A percentile compares a stretch with the other conserved stretches of the same genome.
phyloP scores from a whole-genome alignment of 1,140 invertebrate species.

The Zaprionus tsacasi region DNA sequence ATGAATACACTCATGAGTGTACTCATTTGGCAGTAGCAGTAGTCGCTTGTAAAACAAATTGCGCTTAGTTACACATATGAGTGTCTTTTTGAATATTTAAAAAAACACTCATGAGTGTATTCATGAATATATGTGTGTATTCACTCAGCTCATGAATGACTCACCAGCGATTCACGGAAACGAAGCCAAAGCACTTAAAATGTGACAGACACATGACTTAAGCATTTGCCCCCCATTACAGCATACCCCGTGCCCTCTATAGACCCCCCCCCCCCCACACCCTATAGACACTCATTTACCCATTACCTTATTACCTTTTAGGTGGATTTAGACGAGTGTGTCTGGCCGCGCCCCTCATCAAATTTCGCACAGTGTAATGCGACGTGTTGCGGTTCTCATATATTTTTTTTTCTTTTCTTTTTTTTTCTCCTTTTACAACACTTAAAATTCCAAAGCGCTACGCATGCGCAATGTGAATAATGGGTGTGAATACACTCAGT shows the following conservation, averaged over 20 bases:
- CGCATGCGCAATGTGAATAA: constrained; percentile 58
- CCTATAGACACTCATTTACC: constrained; percentile 20
- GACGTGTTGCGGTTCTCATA: constrained; percentile 15
- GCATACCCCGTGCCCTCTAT: constrained; percentile 6
- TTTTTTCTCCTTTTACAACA: constrained; percentile 22
- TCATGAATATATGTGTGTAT: not conserved
- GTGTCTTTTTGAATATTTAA: not conserved
- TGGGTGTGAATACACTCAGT: not conserved
- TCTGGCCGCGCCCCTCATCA: constrained; percentile 45
- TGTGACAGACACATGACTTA: constrained; percentile 41
- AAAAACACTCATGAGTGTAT: constrained; percentile 9
- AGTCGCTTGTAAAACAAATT: too few relatives aligned
- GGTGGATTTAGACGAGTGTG: constrained; percentile 28
- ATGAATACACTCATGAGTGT: too few relatives aligned
- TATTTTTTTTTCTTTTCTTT: not conserved
- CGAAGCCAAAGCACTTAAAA: constrained; percentile 31
- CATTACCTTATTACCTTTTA: constrained; percentile 45
- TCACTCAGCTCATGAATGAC: too few relatives aligned
- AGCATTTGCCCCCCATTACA: constrained; percentile 29
- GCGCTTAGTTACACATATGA: not conserved
- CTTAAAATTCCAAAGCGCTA: constrained; percentile 45
- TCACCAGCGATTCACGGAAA: constrained; percentile 20
- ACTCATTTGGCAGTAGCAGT: too few relatives aligned
- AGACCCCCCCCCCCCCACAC: not conserved
- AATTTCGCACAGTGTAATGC: constrained; percentile 40